Base-by-base conservation (phyloP, 2,888 invertebrate genomes). In the Oscheius sp. region DNA sequence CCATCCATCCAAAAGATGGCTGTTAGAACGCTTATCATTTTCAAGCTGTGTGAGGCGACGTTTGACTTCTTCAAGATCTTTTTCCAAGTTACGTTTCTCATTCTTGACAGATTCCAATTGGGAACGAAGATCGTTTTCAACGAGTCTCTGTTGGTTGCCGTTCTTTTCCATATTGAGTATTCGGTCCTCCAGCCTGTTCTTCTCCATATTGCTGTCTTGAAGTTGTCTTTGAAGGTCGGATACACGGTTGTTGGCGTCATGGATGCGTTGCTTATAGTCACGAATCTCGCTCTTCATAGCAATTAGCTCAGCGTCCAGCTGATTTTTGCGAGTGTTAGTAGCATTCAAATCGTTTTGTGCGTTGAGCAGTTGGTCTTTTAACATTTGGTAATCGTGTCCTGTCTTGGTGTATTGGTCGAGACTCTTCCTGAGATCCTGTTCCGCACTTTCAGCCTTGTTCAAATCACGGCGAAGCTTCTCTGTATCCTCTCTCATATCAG, bases 161-260 rank as follows among this genome's bases (percentile, higher is more conserved):
- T 69, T 75, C 82, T 85, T 85, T 33, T 85, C 85, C n/a, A 82
- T 70, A 1, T 74, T 73, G 22, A 82, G 69, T 17, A 85, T 68
- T 63, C 82, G 51, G 65, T 84, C 82, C 44, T 85, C 85, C 6
- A 79, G 67, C 12, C 85, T 72, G 59, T 85, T 82, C 74, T 84
- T 84, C 62, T 84, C 84, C 0, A 75, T 68, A 64, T 80, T 78
- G 49, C 77, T 76, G 41, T 85, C 85, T 62, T 84, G 83, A 4
- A 85, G 72, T 71, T 85, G 85, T 17, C 84, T 68, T 68, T 85
- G 84, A 33, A 85, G 77, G 44, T 85, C 85, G 12, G 75, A 65
- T 9, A 85, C 75, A 51, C 82, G 77, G 45, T 74, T 79, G 72
- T 79, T 84, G 56, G 82, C 64, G 65, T 85, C 85, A 65, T 78